A percentile compares a stretch with the other conserved stretches of the same genome.
Evolutionary conservation across 1,140 invertebrate species (phyloP).

Genomic region (Drosophila athabasca): DNA sequence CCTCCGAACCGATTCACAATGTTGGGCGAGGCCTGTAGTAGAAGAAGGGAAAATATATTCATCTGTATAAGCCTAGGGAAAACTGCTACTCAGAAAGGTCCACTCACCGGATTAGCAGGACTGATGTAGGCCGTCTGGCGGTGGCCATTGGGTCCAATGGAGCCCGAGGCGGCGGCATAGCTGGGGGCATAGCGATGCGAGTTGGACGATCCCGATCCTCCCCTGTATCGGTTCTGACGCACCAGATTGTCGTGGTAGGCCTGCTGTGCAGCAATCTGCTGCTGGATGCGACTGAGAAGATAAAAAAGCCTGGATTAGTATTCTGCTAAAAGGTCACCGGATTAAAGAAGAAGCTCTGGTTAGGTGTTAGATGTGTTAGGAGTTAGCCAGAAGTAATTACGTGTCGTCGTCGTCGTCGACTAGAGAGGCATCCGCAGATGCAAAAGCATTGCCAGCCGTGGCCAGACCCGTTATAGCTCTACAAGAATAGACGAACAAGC

Average conservation of each 20-base stretch:
- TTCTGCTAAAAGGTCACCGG: background rate
- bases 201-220: conserved; percentile 42
- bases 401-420: conserved; percentile 58
- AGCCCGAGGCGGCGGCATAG: conserved; percentile 82
- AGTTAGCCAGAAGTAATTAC: conserved; percentile 57
- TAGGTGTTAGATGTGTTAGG: conserved; percentile 3
- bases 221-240: conserved; percentile 54
- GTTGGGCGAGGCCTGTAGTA: conserved; percentile 85
- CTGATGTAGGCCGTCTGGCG: conserved; percentile 85
- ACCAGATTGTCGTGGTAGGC: conserved; percentile 60
- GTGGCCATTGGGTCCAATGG: conserved; percentile 84
- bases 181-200: conserved; percentile 78
- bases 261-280: conserved; percentile 79
- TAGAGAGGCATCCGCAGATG: conserved; percentile 71
- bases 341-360: background rate
- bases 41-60: background rate
- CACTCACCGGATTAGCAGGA: conserved; percentile 86
- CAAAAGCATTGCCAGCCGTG: conserved; percentile 71
- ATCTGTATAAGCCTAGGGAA: background rate
- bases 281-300: conserved; percentile 65
- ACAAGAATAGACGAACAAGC: conserved; percentile 67
- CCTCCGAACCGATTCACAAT: conserved; percentile 85
- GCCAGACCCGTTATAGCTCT: conserved; percentile 75
- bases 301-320: background rate
- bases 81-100: background rate